Percentiles rank a stretch among this genome's conserved stretches.
phyloP scores from a whole-genome alignment of 2,797 vertebrate genomes.

The Diplodus sargus region DNA sequence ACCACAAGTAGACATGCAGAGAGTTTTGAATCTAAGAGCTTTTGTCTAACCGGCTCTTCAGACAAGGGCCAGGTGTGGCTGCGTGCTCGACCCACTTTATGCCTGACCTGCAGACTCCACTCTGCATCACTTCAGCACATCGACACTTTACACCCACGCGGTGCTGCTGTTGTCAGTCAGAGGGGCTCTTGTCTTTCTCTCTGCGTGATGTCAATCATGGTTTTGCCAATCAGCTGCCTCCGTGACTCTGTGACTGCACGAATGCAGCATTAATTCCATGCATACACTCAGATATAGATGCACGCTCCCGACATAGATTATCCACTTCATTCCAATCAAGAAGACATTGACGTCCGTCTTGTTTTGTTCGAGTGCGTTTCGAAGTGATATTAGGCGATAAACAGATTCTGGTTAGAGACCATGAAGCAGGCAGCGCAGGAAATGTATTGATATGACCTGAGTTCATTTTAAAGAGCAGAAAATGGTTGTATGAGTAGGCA shows the following conservation, averaged over 20 bases:
- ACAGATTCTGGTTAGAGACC: neutral
- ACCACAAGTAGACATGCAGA: constrained; percentile 28
- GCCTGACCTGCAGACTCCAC: constrained; percentile 59
- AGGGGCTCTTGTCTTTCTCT: constrained; percentile 52
- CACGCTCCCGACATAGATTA: constrained; percentile 2
- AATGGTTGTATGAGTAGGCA: neutral
- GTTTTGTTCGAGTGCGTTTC: constrained; percentile 25
- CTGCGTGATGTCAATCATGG: constrained; percentile 52
- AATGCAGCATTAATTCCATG: constrained; percentile 9
- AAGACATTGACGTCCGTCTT: neutral
- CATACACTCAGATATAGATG: constrained; percentile 7
- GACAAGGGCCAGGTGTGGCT: constrained; percentile 71
- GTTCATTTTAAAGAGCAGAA: neutral
- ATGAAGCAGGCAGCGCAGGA: neutral
- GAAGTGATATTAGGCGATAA: neutral
- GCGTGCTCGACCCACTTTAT: constrained; percentile 61
- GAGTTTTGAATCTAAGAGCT: constrained; percentile 54
- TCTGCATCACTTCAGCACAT: constrained; percentile 49
- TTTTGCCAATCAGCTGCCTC: constrained; percentile 52
- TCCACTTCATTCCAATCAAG: constrained; percentile 20
- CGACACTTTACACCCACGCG: constrained; percentile 56
- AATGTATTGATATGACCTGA: neutral
- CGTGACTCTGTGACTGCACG: neutral
- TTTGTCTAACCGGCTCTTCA: constrained; percentile 73
- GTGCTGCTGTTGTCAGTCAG: constrained; percentile 49